Base-by-base conservation (phyloP, 1,140 invertebrate species). In the Frieseomelitta varia region DNA sequence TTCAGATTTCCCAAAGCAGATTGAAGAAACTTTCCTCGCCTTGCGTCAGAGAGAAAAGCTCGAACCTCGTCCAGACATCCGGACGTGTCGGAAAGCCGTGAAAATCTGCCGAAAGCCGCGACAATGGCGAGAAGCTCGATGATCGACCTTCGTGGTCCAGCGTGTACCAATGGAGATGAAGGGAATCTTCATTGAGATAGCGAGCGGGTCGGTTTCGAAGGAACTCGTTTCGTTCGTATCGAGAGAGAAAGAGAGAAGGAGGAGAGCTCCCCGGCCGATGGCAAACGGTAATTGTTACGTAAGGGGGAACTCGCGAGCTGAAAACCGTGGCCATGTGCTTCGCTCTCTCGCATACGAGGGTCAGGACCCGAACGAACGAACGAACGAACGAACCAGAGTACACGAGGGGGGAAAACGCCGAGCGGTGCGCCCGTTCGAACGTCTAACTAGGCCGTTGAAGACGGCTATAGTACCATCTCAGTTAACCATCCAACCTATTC, bases 291-390 rank as follows among this genome's bases (percentile, higher is more conserved):
- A 83, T 83, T 24, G 81, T 83, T 83, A 83, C 55, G 39, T 78
- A 83, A 83, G 81, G 19, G 51, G 19, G 27, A 47, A n/a, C 4
- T 79, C 75, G 67, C 39, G 55, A 78, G 65, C 27, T 61, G 39
- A 69, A 77, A 69, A 83, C 39, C 75, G 81, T 34, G 81, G 81
- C 76, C 81, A 79, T 79, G 75, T 79, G 81, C 53, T 71, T 55
- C 67, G 21, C 21, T 56, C 34, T 47, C 24, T 51, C 65, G 55
- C 34, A 56, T 55, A 63, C 81, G 76, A 79, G 81, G 68, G 74
- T 77, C 80, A 83, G 80, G 65, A 85, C 47, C 73, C 51, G 67
- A 55, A 21, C 67, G 56, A 74, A 47, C 39, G 19, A 30, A 69
- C 55, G 47, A 34, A 68, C 27, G 30, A 24, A 30, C 65, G 15